Conservation (phyloP, 2,113 vertebrate genomes). For the Cercocebus atys region DNA sequence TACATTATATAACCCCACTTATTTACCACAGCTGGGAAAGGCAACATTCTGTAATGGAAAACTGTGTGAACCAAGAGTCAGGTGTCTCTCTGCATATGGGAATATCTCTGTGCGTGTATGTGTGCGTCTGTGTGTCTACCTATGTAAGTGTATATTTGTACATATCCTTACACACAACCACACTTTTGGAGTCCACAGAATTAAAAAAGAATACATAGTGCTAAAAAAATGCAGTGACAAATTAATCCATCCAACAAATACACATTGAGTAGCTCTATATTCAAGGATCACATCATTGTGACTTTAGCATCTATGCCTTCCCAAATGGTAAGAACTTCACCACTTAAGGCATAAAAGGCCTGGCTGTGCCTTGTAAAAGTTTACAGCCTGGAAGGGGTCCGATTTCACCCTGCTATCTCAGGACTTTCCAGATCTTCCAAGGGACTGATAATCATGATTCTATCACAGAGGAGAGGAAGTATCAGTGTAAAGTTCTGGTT, state of each 20-base stretch:
- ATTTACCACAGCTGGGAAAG: background rate
- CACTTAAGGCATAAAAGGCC: background rate
- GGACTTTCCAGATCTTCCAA: background rate
- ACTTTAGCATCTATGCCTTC: background rate
- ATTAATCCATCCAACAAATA: slow-evolving; percentile 1
- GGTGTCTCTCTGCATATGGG: background rate
- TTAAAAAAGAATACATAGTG: background rate
- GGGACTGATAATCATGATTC: background rate
- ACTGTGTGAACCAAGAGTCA: background rate
- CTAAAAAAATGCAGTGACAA: background rate
- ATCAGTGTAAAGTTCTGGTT: background rate
- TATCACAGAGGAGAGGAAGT: background rate
- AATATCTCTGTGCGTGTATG: background rate
- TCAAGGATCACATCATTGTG: background rate
- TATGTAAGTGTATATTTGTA: background rate
- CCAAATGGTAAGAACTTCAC: background rate
- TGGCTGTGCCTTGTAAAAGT: background rate
- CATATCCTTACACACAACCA: background rate
- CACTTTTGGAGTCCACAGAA: background rate
- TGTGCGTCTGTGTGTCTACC: background rate
- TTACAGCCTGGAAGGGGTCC: background rate
- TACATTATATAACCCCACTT: background rate
- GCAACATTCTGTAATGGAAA: background rate
- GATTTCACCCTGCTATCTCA: background rate
- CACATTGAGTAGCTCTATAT: background rate